Conservation (phyloP, 2,113 vertebrate species). For the Triplophysa tibetana region DNA sequence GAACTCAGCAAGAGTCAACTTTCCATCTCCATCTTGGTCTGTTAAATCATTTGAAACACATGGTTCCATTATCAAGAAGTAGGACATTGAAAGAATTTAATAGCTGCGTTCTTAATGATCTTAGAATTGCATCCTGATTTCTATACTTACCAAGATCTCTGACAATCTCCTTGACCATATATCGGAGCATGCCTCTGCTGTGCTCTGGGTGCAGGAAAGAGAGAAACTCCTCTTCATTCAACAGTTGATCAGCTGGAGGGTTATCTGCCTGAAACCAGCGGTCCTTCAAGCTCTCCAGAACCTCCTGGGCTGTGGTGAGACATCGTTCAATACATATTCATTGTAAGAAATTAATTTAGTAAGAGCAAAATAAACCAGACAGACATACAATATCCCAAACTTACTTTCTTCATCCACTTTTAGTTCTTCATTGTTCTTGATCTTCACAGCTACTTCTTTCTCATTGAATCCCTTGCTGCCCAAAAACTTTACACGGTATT, state of each 20-base stretch:
- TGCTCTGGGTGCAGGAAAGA: constrained; percentile 95
- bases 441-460: constrained; percentile 84
- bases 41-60: neutral
- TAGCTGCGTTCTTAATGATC: too few species aligned
- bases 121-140: neutral
- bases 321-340: neutral
- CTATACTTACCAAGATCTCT: constrained; percentile 82
- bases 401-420: constrained; percentile 97
- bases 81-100: too few species aligned
- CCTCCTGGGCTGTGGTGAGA: constrained; percentile 85
- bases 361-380: neutral
- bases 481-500: constrained; percentile 91
- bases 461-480: constrained; percentile 94
- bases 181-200: constrained; percentile 91
- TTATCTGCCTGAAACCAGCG: constrained; percentile 97
- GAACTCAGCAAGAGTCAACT: constrained; percentile 88
- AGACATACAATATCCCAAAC: constrained; percentile 46
- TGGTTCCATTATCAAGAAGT: neutral
- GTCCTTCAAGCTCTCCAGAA: constrained; percentile 92
- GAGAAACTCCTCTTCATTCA: constrained; percentile 91
- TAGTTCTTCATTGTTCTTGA: constrained; percentile 87
- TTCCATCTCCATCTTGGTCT: constrained; percentile 93
- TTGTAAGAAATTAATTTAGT: neutral
- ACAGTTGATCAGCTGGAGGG: constrained; percentile 84
- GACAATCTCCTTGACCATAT: constrained; percentile 96